Evolutionary conservation across 2,888 invertebrate species (phyloP).

Genomic region (Cantharis lateralis): DNA sequence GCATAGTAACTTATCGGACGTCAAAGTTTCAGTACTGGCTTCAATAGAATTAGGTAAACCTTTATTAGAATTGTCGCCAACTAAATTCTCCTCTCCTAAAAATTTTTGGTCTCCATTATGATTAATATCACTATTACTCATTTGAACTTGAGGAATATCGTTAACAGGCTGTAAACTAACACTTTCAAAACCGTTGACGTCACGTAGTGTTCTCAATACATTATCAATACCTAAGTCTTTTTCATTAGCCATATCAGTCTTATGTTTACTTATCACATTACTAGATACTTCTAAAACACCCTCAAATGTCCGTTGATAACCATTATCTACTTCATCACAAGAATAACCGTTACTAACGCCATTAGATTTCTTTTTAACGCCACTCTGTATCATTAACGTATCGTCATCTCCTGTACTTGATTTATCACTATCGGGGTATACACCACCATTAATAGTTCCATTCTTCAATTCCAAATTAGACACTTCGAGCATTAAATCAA

Average conservation of each 20-base stretch:
- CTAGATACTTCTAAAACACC: constrained; percentile 20
- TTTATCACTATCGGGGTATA: constrained; percentile 6
- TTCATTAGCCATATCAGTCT: constrained; percentile 38
- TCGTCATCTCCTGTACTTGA: constrained; percentile 25
- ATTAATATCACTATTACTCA: constrained; percentile 31
- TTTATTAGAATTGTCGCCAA: constrained; percentile 19
- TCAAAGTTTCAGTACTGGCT: constrained; percentile 62
- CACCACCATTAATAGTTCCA: constrained; percentile 8
- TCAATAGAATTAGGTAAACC: constrained; percentile 49
- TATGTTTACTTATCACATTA: constrained; percentile 44
- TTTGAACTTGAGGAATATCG: constrained; percentile 16
- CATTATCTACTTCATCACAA: constrained; percentile 4
- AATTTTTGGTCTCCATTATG: constrained; percentile 34
- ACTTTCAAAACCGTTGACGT: constrained; percentile 35
- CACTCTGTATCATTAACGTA: constrained; percentile 11
- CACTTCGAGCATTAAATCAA: constrained; percentile 21
- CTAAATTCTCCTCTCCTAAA: constrained; percentile 40
- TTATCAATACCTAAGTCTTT: constrained; percentile 22
- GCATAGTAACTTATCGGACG: constrained; percentile 47
- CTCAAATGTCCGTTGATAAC: constrained; percentile 4
- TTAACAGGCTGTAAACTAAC: constrained; percentile 29
- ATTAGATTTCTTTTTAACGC: constrained; percentile 10
- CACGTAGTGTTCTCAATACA: constrained; percentile 16
- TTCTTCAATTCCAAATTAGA: constrained; percentile 39
- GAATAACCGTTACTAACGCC: constrained; percentile 18